Conservation (phyloP, 2,888 invertebrate species). For the Trissonchulus sp. region DNA sequence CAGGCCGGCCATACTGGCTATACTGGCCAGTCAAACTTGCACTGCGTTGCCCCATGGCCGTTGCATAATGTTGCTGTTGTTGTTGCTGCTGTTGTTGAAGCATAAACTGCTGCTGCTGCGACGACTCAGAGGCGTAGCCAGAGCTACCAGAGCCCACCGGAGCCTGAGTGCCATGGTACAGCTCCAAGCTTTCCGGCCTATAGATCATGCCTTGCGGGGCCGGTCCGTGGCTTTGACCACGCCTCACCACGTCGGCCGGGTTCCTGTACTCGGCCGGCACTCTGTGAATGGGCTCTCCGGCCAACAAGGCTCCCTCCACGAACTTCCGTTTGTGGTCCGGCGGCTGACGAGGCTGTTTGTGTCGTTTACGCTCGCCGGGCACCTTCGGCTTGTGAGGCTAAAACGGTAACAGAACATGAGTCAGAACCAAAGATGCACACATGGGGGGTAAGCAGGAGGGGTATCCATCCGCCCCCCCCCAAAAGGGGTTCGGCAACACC, state of each 20-base stretch:
- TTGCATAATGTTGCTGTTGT: background rate
- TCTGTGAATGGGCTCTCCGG: conserved; percentile 14
- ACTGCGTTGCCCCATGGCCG: background rate
- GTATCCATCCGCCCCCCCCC: too few relatives aligned
- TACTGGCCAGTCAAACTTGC: background rate
- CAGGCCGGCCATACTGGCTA: background rate
- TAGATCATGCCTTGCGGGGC: conserved; percentile 21
- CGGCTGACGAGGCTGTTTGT: conserved; percentile 25
- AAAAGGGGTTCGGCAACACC: too few relatives aligned
- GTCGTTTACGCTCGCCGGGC: conserved; percentile 9
- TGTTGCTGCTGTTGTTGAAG: background rate
- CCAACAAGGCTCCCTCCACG: conserved; percentile 3
- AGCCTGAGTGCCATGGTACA: background rate
- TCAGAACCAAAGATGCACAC: too few relatives aligned
- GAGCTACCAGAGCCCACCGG: background rate
- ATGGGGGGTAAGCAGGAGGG: too few relatives aligned
- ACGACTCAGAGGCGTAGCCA: background rate
- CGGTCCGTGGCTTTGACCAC: background rate
- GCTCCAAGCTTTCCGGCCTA: conserved; percentile 25
- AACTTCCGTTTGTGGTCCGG: conserved; percentile 28
- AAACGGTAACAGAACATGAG: conserved; percentile 12
- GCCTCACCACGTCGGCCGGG: conserved; percentile 22
- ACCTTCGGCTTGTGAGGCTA: conserved; percentile 13
- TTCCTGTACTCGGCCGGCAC: conserved; percentile 34
- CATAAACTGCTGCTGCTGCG: background rate